phyloP scores from a whole-genome alignment of 2,888 invertebrate species.

The Argynnis bischoffii region DNA sequence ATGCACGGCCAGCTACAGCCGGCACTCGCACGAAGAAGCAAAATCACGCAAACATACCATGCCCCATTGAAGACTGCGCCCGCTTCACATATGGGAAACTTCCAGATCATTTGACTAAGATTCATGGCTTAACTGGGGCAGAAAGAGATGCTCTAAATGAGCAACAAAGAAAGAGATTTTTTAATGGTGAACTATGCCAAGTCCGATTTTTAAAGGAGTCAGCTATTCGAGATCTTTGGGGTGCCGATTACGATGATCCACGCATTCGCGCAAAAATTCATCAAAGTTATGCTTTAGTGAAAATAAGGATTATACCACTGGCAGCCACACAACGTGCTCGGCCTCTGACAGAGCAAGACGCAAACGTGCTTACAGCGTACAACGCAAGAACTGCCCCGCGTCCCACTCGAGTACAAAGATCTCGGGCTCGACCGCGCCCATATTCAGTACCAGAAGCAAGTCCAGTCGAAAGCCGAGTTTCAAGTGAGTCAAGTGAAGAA shows the following conservation, averaged over 20 bases:
- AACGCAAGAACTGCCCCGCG: conserved; percentile 77
- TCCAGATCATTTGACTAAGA: conserved; percentile 78
- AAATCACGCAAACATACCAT: conserved; percentile 80
- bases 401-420: conserved; percentile 66
- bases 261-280: conserved; percentile 76
- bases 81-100: conserved; percentile 79
- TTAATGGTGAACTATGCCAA: conserved; percentile 80
- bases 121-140: conserved; percentile 75
- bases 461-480: conserved; percentile 62
- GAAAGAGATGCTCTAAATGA: conserved; percentile 77
- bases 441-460: conserved; percentile 65
- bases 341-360: conserved; percentile 78
- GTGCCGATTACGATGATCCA: conserved; percentile 75
- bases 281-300: conserved; percentile 76
- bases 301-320: conserved; percentile 77
- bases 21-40: conserved; percentile 75
- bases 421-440: conserved; percentile 65
- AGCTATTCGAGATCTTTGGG: conserved; percentile 79
- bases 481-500: conserved; percentile 78
- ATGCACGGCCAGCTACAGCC: conserved; percentile 57
- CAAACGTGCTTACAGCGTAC: conserved; percentile 77
- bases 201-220: conserved; percentile 77
- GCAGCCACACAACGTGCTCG: conserved; percentile 73
- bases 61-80: conserved; percentile 79
- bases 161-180: conserved; percentile 77